Evolutionary conservation across 2,797 vertebrate species (phyloP), one percentile per base, ranked within the genome.

Genomic region (Xenops minutus): DNA sequence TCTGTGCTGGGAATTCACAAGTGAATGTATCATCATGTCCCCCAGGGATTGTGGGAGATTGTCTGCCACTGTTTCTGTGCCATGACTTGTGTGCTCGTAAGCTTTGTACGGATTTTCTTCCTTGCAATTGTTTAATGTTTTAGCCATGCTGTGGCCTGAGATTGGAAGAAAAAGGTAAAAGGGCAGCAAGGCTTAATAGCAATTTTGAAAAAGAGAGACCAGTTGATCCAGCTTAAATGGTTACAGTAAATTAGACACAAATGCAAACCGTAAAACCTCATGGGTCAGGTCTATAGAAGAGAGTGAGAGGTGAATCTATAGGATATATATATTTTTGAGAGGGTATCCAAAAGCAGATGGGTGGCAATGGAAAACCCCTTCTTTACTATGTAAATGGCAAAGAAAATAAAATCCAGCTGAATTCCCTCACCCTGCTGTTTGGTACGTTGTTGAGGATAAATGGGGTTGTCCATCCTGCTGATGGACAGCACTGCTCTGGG

Each of bases 121-220:
- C 67, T n/a, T 16, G 43, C 67, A 87, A 87, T 73, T 82, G 77
- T 89, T 92, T 89, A 89, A 89, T 89, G 34, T 67, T 49, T 68
- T 73, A 72, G 52, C 63, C 19, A 12, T 79, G 26, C 12, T 67
- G 32, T n/a, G 69, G 32, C 80, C 78, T 69, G 44, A 90, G 69
- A 68, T 64, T 72, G 51, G 62, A 68, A 89, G 74, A 63, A 59
- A 76, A 83, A 88, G 43, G 59, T 59, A 82, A 90, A 84, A 85
- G 63, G 76, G 71, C 52, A 80, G 82, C 55, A 87, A 67, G 62
- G 52, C 79, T 71, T 91, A 41, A 34, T 37, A 85, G 56, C 76
- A 69, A 48, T 92, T 96, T 82, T 62, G 64, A 89, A 89, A 95
- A 52, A 59, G n/a, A 85, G 86, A 76, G 67, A 41, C 39, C 52